Conservation (phyloP, 2,113 vertebrate species). For the Panthera uncia region DNA sequence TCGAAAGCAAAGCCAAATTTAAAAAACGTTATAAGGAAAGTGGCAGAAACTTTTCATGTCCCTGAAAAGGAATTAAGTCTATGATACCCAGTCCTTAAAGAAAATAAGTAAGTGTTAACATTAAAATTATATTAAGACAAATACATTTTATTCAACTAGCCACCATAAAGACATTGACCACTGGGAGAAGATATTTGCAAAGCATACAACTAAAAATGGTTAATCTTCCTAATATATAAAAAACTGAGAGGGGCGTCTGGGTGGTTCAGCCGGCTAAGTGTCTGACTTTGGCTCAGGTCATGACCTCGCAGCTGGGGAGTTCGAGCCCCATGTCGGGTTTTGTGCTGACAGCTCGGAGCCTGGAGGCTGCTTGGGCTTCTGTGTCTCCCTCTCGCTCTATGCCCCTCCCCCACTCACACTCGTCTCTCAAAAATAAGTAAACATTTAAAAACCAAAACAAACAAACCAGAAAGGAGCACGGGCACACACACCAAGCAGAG, state of each 20-base stretch:
- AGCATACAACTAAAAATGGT: background rate
- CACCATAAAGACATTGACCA: background rate
- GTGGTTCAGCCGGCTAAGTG: too few relatives aligned
- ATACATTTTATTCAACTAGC: background rate
- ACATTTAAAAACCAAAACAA: background rate
- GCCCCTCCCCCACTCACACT: too few relatives aligned
- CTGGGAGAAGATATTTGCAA: background rate
- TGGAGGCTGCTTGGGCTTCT: too few relatives aligned
- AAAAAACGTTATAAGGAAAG: background rate
- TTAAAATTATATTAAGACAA: background rate
- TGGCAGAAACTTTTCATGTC: background rate
- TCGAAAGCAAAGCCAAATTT: background rate
- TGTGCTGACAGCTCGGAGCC: too few relatives aligned
- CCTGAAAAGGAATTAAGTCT: background rate
- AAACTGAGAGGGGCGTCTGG: background rate
- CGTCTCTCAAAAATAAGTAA: too few relatives aligned
- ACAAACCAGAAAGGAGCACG: too few relatives aligned
- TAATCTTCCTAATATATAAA: background rate
- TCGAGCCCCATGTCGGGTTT: rapidly evolving
- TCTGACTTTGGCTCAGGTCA: too few relatives aligned
- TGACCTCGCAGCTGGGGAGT: too few relatives aligned
- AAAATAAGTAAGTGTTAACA: background rate
- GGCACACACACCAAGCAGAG: rapidly evolving
- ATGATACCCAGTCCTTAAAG: background rate
- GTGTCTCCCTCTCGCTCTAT: too few relatives aligned